These are phyloP conservation scores for Ricordea florida DNA, from an alignment of 92 coral and sea anemone species.

Conservation along the genomic window DNA sequence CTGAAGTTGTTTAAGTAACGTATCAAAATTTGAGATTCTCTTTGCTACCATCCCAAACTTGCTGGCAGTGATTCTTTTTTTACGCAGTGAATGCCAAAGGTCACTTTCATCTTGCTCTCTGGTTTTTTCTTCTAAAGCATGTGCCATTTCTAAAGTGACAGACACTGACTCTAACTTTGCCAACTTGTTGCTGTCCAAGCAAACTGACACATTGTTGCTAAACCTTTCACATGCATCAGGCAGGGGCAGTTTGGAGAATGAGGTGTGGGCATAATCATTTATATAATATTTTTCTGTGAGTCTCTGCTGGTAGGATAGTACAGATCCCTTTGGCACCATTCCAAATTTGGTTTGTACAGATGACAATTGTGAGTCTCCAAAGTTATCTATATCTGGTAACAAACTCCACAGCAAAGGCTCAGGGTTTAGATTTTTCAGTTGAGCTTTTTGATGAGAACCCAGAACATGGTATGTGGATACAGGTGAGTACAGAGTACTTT, in stretches of 20 bases:
- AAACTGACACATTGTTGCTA: slow-evolving; percentile 27
- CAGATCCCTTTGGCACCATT: slow-evolving; percentile 20
- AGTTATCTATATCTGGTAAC: slow-evolving; percentile 7
- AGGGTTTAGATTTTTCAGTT: slow-evolving; percentile 37
- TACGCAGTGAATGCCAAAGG: too few relatives aligned
- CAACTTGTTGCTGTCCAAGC: slow-evolving; percentile 5
- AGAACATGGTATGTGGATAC: slow-evolving; percentile 28
- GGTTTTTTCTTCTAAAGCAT: too few relatives aligned
- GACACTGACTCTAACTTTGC: slow-evolving; percentile 1
- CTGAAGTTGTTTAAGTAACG: slow-evolving; percentile 43
- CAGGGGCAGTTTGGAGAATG: slow-evolving; percentile 34
- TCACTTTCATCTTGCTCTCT: too few relatives aligned
- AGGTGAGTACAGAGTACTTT: slow-evolving; percentile 51
- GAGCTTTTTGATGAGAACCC: slow-evolving; percentile 12
- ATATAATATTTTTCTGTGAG: slow-evolving; percentile 37
- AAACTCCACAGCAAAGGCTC: slow-evolving; percentile 26
- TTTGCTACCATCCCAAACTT: slow-evolving; percentile 55
- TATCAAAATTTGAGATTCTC: slow-evolving; percentile 44
- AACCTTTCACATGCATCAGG: slow-evolving; percentile 1
- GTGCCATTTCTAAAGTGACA: slow-evolving; percentile 11
- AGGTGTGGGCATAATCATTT: slow-evolving; percentile 31
- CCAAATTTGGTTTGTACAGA: slow-evolving; percentile 55
- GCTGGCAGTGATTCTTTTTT: slow-evolving; percentile 51
- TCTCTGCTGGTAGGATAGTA: slow-evolving; percentile 53
- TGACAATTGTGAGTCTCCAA: slow-evolving; percentile 3